Evolutionary conservation across 2,797 vertebrate species (phyloP).

Genomic region (Enteromius unitaeniatus): DNA sequence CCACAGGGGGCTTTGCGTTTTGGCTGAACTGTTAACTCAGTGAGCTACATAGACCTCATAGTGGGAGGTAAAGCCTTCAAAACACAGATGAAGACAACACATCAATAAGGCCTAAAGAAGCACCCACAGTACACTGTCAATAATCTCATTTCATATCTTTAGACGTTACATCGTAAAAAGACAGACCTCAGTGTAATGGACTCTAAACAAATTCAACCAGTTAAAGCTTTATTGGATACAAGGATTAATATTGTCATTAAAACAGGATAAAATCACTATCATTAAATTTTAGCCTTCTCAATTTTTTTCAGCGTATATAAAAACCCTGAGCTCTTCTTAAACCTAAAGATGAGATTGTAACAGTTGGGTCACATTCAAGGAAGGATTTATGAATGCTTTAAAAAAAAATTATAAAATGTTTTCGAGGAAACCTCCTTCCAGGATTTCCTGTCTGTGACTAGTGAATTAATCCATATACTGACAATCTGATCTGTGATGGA

Average conservation of each 20-base stretch:
- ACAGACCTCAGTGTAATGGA: background rate
- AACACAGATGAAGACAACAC: conserved; percentile 27
- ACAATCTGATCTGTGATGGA: background rate
- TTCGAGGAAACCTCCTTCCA: background rate
- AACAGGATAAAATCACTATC: background rate
- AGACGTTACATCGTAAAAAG: background rate
- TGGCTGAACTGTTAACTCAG: conserved; percentile 16
- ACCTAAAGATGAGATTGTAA: background rate
- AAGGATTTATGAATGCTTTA: background rate
- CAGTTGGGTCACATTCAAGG: background rate
- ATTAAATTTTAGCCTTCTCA: background rate
- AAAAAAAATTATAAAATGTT: background rate
- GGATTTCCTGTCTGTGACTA: background rate
- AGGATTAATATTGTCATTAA: conserved; percentile 1
- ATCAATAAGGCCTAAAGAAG: conserved; percentile 1
- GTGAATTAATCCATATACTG: background rate
- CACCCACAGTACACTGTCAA: conserved; percentile 6
- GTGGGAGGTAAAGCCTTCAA: conserved; percentile 20
- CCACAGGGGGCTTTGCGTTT: background rate
- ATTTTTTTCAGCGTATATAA: background rate
- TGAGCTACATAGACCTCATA: conserved; percentile 6
- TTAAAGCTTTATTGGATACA: background rate
- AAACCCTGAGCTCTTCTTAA: background rate
- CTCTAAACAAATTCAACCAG: background rate
- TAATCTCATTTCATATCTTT: background rate